These are phyloP conservation scores for Agriopis leucophaearia DNA, from an alignment of 2,888 invertebrate species.

Conservation along the genomic window DNA sequence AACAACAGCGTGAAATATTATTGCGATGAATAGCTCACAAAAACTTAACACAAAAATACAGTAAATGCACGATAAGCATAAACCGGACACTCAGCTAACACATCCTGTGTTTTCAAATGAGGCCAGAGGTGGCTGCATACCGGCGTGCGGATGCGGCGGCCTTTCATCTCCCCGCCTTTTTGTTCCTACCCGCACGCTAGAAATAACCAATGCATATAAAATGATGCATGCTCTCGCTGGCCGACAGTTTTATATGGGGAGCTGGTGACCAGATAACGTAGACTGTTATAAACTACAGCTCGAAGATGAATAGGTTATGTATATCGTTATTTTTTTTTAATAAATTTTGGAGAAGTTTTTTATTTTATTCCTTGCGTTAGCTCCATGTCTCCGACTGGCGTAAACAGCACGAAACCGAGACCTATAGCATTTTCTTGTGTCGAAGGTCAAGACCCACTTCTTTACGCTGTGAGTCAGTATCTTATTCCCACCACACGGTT, in stretches of 20 bases:
- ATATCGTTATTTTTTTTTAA: too few relatives aligned
- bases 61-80: slow-evolving; percentile 2
- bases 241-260: slow-evolving; percentile 42
- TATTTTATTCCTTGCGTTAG: too few relatives aligned
- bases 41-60: neutral
- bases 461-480: too few relatives aligned
- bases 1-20: too few relatives aligned
- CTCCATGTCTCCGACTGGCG: too few relatives aligned
- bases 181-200: slow-evolving; percentile 54
- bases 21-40: too few relatives aligned
- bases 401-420: too few relatives aligned
- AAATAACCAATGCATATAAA: slow-evolving; percentile 77
- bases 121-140: slow-evolving; percentile 27
- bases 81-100: slow-evolving; percentile 18
- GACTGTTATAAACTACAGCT: neutral
- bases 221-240: slow-evolving; percentile 72
- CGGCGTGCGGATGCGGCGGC: slow-evolving; percentile 37
- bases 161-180: slow-evolving; percentile 60
- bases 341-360: too few relatives aligned
- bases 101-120: slow-evolving; percentile 39
- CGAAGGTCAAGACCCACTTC: too few relatives aligned
- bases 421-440: too few relatives aligned
- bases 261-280: neutral
- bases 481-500: too few relatives aligned
- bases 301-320: neutral